phyloP scores from a whole-genome alignment of 2,888 invertebrate genomes.

The Rhamnusium bicolor region DNA sequence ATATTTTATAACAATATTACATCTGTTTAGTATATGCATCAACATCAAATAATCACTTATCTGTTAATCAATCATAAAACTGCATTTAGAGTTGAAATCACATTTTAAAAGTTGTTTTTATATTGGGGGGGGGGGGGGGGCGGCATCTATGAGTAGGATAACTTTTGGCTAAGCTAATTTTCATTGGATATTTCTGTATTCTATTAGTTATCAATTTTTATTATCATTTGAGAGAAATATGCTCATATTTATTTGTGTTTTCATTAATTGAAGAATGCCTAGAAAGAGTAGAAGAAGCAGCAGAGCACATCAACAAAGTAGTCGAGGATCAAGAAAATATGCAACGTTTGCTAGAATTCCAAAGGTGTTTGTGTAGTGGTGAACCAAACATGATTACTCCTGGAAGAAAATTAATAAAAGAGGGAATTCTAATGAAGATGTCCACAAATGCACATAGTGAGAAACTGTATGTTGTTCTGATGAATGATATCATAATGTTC shows the following conservation, averaged over 20 bases:
- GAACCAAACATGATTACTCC: conserved; percentile 80
- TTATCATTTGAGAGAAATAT: no score
- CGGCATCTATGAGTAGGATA: no score
- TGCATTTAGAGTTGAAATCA: no score
- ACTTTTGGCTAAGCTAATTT: no score
- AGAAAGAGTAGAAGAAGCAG: conserved; percentile 79
- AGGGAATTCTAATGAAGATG: conserved; percentile 74
- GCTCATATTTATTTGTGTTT: conserved; percentile 20
- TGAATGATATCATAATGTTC: conserved; percentile 83
- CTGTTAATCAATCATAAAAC: no score
- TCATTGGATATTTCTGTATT: no score
- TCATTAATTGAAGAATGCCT: conserved; percentile 75
- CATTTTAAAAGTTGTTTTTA: no score
- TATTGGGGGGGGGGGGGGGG: no score
- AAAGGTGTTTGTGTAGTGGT: conserved; percentile 76
- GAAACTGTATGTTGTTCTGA: conserved; percentile 79
- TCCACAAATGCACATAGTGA: conserved; percentile 65
- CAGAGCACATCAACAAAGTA: conserved; percentile 81
- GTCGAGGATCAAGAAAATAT: conserved; percentile 83
- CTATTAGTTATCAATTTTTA: no score
- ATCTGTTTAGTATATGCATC: no score
- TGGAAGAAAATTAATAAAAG: conserved; percentile 80
- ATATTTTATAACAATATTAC: no score
- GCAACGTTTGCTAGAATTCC: conserved; percentile 79
- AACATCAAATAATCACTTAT: no score